phyloP scores from a whole-genome alignment of 2,888 invertebrate genomes.

The Lasioglossum malachurum region DNA sequence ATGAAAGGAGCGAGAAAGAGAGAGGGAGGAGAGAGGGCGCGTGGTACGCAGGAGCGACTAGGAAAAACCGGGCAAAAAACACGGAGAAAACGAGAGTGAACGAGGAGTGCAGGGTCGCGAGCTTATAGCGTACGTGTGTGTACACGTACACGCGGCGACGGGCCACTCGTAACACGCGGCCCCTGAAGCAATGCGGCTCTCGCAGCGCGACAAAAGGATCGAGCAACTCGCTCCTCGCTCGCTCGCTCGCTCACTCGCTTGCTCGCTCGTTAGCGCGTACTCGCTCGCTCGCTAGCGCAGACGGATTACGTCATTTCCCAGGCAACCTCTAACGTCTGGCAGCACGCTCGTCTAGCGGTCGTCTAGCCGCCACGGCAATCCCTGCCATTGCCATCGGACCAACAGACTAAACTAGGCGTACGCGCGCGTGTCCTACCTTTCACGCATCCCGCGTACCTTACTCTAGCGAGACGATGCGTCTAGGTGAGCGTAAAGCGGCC shows the following conservation, averaged over 20 bases:
- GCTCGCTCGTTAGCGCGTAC: slow-evolving; percentile 6
- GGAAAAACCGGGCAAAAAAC: slow-evolving; percentile 65
- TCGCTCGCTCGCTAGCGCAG: slow-evolving; percentile 35
- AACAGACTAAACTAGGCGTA: slow-evolving; percentile 57
- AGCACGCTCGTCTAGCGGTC: slow-evolving; percentile 82
- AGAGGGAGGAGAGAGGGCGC: slow-evolving; percentile 31
- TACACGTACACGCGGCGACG: slow-evolving; percentile 45
- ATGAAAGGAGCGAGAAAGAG: background rate
- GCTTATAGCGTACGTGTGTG: slow-evolving; percentile 33
- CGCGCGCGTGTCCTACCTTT: slow-evolving; percentile 54
- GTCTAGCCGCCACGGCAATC: slow-evolving; percentile 80
- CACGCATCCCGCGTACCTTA: slow-evolving; percentile 31
- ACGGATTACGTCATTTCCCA: slow-evolving; percentile 80
- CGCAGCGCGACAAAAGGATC: slow-evolving; percentile 74
- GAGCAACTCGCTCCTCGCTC: slow-evolving; percentile 40
- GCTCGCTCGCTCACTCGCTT: background rate
- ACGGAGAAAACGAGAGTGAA: slow-evolving; percentile 65
- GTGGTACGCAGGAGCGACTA: slow-evolving; percentile 60
- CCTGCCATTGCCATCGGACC: slow-evolving; percentile 60
- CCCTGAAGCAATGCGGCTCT: slow-evolving; percentile 51
- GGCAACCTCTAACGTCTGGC: slow-evolving; percentile 78
- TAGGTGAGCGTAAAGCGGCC: slow-evolving; percentile 51
- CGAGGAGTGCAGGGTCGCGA: slow-evolving; percentile 51
- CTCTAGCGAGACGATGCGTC: slow-evolving; percentile 54
- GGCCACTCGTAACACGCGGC: slow-evolving; percentile 59